These are phyloP conservation scores for Lepidurus apus DNA, from an alignment of 1,140 invertebrate genomes.

Conservation along the genomic window DNA sequence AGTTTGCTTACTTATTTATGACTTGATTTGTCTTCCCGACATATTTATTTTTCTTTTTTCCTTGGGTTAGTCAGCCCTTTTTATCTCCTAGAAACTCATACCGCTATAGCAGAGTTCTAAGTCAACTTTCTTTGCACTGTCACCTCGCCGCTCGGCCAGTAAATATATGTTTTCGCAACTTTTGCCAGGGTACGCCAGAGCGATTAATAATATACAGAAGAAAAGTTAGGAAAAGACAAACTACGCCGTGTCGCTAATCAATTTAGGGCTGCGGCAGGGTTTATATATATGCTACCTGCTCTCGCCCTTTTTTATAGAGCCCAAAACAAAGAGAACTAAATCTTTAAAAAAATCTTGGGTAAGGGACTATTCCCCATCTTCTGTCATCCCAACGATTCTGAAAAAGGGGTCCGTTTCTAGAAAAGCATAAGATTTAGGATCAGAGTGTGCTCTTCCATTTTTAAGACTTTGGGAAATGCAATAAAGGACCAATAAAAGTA, in stretches of 20 bases:
- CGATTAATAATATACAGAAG: neutral
- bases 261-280: neutral
- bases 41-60: neutral
- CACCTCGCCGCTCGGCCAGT: neutral
- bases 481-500: neutral
- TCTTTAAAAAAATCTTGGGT: neutral
- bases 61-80: neutral
- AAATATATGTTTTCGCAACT: neutral
- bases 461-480: neutral
- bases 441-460: too few species aligned
- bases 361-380: neutral
- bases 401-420: too few species aligned
- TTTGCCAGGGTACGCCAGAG: neutral
- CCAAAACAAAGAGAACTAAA: constrained; percentile 1
- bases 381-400: neutral
- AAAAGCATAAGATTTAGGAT: too few species aligned
- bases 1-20: constrained; percentile 7
- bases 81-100: neutral
- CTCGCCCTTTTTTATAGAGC: neutral
- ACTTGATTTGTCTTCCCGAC: neutral
- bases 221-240: neutral
- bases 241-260: constrained; percentile 1
- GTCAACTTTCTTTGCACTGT: neutral
- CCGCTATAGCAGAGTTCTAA: neutral
- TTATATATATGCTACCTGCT: neutral